These are phyloP conservation scores for Mus minutoides DNA, from an alignment of 2,797 vertebrate species.

Conservation along the genomic window DNA sequence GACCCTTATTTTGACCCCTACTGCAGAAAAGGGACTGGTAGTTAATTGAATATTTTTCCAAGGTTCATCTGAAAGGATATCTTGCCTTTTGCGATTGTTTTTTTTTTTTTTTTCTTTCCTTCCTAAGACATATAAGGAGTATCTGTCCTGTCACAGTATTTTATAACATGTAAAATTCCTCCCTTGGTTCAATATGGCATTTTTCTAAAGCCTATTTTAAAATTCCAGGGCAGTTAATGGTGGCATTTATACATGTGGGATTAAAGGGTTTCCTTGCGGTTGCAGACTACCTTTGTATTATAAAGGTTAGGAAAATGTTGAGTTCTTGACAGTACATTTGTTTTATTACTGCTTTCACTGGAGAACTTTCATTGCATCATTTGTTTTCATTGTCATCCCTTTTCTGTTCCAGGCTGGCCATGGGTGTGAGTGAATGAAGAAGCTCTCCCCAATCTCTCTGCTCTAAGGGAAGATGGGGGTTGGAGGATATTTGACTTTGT, in stretches of 20 bases:
- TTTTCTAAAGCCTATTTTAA: not conserved
- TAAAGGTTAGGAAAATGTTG: conserved; percentile 41
- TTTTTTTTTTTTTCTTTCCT: too few relatives aligned
- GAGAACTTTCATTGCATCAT: not conserved
- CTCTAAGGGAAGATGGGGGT: not conserved
- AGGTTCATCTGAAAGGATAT: conserved; percentile 17
- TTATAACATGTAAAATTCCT: not conserved
- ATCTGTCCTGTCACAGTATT: conserved; percentile 4
- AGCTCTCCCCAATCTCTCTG: not conserved
- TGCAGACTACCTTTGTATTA: conserved; percentile 31
- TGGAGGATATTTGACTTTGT: conserved; percentile 11
- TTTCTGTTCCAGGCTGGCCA: not conserved
- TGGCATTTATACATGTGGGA: not conserved
- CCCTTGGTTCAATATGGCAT: not conserved
- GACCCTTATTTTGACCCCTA: not conserved
- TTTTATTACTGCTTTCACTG: not conserved
- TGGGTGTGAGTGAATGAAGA: not conserved
- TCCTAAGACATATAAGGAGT: conserved; percentile 12
- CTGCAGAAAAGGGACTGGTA: not conserved
- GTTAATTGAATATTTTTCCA: not conserved
- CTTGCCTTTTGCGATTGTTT: not conserved
- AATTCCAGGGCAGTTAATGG: not conserved
- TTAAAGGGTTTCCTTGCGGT: not conserved
- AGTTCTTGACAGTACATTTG: not conserved
- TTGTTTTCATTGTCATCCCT: conserved; percentile 7